These are phyloP conservation scores for Oscheius onirici DNA, from an alignment of 2,888 invertebrate genomes.

Conservation along the genomic window DNA sequence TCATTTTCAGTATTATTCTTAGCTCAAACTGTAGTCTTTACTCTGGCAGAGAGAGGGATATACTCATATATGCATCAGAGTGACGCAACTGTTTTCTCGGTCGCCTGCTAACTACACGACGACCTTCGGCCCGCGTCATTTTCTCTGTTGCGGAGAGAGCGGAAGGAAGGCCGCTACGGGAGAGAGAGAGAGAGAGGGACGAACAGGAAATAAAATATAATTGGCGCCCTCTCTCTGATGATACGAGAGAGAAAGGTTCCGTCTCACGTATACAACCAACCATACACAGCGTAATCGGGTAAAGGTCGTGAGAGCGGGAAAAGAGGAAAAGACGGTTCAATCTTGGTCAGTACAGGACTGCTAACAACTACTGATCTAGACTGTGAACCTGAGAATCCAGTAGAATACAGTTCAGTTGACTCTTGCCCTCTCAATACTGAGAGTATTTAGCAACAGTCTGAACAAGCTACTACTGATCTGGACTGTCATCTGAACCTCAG, in stretches of 20 bases:
- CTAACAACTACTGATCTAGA: too few relatives aligned
- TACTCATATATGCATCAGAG: background rate
- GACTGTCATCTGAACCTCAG: too few relatives aligned
- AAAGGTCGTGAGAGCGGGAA: background rate
- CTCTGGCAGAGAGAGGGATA: background rate
- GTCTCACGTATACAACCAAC: background rate
- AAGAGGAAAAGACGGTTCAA: too few relatives aligned
- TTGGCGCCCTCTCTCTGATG: background rate
- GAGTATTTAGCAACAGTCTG: too few relatives aligned
- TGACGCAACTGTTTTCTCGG: background rate
- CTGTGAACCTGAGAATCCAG: too few relatives aligned
- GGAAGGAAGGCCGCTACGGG: background rate
- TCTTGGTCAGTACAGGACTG: too few relatives aligned
- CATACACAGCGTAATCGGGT: background rate
- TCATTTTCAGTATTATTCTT: constrained; percentile 19
- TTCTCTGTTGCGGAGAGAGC: background rate
- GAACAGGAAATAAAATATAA: constrained; percentile 5
- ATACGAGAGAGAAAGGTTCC: background rate
- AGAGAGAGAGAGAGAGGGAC: background rate
- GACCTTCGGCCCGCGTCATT: background rate
- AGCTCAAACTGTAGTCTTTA: background rate
- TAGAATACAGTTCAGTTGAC: too few relatives aligned
- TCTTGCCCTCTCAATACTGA: too few relatives aligned
- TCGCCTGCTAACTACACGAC: background rate
- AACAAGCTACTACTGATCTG: too few relatives aligned